Base-by-base conservation (phyloP, 2,797 vertebrate genomes). In the Labeo calbasu region DNA sequence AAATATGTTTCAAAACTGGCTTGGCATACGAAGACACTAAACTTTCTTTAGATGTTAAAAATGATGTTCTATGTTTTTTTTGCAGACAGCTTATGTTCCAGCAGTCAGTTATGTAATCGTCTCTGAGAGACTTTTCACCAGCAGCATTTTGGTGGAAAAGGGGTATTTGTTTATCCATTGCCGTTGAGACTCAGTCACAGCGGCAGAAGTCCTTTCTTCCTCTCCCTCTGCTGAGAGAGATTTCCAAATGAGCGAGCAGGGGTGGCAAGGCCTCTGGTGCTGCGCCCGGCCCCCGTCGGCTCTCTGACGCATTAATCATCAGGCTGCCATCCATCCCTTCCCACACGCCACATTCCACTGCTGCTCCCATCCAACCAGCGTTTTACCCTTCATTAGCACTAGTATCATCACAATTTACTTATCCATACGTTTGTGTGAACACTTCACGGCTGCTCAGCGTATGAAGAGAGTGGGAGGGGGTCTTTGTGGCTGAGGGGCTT, bases 231-330 rank as follows among this genome's bases (percentile, higher is more conserved):
- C 88, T 91, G 88, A 91, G 91, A 92, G 88, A 93, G 90, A 90
- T 93, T 94, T 94, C 92, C 89, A 92, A 91, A 90, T 85, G 91
- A 93, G 88, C 55, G 81, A 84, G 72, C 70, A 71, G 72, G 59
- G 78, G 86, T 85, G 87, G 71, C 86, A 5, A 69, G 75, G 75
- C 83, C 88, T 85, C 83, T 88, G 84, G 84, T 87, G 84, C 79
- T 85, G 88, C 81, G 91, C 90, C 86, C 87, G 86, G 90, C 89
- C 92, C 89, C 92, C 88, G 88, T 92, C 90, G 90, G 88, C 89
- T 91, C 90, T 91, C 89, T 92, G 92, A 94, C 79, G 87, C 93
- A 93, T 94, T 94, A 91, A 93, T 93, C 94, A 92, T 91, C 91
- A 81, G 90, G 87, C 89, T 88, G 91, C 90, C 82, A 53, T 84